These are phyloP conservation scores for Thelohanellus kitauei DNA, from an alignment of 30 jellyfish, hydroid and myxozoan species.

Conservation along the genomic window DNA sequence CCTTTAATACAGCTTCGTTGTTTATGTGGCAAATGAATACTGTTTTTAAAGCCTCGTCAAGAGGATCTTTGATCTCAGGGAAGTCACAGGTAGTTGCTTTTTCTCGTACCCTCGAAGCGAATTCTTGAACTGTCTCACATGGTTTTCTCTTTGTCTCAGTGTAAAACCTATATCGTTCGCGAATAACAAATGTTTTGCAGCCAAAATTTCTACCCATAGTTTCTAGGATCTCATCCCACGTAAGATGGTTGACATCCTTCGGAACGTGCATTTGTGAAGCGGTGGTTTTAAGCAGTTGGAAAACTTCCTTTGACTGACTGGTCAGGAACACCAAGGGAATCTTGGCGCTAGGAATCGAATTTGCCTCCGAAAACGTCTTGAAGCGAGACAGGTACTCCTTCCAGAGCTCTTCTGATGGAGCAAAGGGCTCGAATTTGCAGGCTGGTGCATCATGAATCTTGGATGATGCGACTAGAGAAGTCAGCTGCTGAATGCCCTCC, in stretches of 20 bases:
- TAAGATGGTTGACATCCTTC: constrained; percentile 2
- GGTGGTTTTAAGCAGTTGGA: constrained; percentile 5
- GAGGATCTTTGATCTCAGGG: constrained; percentile 12
- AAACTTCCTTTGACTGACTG: constrained; percentile 2
- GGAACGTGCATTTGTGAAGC: too few species aligned
- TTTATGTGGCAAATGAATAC: constrained; percentile 6
- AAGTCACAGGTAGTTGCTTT: constrained; percentile 15
- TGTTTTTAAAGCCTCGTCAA: constrained; percentile 10
- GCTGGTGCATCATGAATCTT: too few species aligned
- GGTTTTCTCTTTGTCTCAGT: constrained; percentile 2
- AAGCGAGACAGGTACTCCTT: too few species aligned
- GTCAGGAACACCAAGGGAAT: constrained; percentile 8
- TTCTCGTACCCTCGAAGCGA: constrained; percentile 9
- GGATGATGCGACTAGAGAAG: too few species aligned
- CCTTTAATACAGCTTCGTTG: constrained; percentile 10
- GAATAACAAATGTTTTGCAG: constrained; percentile 10
- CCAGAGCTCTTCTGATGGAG: too few species aligned
- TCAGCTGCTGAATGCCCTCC: too few species aligned
- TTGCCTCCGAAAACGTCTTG: constrained; percentile 6
- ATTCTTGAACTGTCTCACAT: constrained; percentile 11
- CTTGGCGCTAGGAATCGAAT: constrained; percentile 2
- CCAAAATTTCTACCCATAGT: constrained; percentile 4
- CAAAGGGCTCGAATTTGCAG: too few species aligned
- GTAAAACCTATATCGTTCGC: constrained; percentile 17
- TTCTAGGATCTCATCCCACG: constrained; percentile 4